phyloP scores from a whole-genome alignment of 2,113 vertebrate species.

The Paraplagusia blochii region DNA sequence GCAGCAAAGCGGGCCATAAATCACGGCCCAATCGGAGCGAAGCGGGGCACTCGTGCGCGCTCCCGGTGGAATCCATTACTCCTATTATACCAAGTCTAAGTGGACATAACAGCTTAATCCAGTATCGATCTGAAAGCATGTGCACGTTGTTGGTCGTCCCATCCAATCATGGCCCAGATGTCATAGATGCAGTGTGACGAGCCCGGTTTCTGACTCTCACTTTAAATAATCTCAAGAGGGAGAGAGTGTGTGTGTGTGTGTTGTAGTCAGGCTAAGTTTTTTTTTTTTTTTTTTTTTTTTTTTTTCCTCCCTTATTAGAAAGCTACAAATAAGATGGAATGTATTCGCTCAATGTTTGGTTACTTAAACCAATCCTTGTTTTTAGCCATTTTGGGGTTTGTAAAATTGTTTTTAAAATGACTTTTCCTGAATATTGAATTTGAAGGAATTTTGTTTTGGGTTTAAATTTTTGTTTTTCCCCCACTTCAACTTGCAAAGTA shows the following conservation, averaged over 20 bases:
- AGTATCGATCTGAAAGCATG: conserved; percentile 49
- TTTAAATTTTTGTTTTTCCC: too few species aligned
- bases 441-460: too few species aligned
- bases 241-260: conserved; percentile 7
- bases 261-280: conserved; percentile 21
- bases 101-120: conserved; percentile 70
- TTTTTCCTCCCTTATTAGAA: conserved; percentile 57
- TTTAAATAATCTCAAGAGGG: conserved; percentile 45
- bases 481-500: too few species aligned
- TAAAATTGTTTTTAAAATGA: too few species aligned
- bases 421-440: too few species aligned
- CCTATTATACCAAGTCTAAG: conserved; percentile 65
- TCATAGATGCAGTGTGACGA: conserved; percentile 15
- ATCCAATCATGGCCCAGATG: conserved; percentile 32
- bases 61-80: conserved; percentile 60
- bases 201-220: conserved; percentile 25
- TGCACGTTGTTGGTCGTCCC: conserved; percentile 40
- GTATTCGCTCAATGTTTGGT: not conserved
- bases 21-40: conserved; percentile 55
- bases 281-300: too few species aligned
- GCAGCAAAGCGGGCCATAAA: conserved; percentile 62
- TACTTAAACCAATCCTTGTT: too few species aligned
- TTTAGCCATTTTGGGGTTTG: too few species aligned
- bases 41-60: conserved; percentile 34
- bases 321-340: conserved; percentile 40